A percentile compares a stretch with the other conserved stretches of the same genome.
phyloP scores from a whole-genome alignment of 2,113 vertebrate genomes.

The Lycaon pictus region DNA sequence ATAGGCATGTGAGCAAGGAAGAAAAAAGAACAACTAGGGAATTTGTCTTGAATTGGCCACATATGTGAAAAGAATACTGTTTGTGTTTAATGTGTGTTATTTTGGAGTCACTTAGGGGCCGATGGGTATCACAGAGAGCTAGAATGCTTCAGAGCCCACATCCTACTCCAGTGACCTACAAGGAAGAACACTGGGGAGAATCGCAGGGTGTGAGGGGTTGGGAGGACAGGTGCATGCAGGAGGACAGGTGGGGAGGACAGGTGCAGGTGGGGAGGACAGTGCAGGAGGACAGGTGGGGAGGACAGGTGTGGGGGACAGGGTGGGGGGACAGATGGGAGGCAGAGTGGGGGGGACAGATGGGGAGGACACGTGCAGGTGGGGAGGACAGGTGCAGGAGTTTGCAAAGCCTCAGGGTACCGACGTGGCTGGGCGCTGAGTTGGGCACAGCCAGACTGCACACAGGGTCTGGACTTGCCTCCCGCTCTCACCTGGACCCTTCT shows the following conservation, averaged over 20 bases:
- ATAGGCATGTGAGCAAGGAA: neutral
- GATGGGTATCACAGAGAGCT: neutral
- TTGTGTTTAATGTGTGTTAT: neutral
- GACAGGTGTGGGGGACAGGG: too few species aligned
- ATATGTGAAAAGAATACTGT: neutral
- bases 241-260: too few species aligned
- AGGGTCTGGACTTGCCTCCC: neutral
- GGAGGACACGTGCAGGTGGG: too few species aligned
- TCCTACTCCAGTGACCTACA: neutral
- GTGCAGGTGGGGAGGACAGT: neutral
- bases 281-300: too few species aligned
- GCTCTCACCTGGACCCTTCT: too few species aligned
- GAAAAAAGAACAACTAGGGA: neutral
- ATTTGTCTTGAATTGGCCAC: neutral
- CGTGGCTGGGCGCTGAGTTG: neutral
- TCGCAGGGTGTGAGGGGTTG: fast-evolving
- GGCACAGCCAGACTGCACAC: neutral
- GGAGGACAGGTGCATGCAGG: fast-evolving
- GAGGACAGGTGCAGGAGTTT: too few species aligned
- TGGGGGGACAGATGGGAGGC: too few species aligned
- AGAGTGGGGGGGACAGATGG: too few species aligned
- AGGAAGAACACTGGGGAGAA: neutral
- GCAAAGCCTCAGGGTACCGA: neutral
- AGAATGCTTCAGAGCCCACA: fast-evolving
- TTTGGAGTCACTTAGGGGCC: neutral